Conservation (phyloP, 2,888 invertebrate genomes). For the Noctua janthe region DNA sequence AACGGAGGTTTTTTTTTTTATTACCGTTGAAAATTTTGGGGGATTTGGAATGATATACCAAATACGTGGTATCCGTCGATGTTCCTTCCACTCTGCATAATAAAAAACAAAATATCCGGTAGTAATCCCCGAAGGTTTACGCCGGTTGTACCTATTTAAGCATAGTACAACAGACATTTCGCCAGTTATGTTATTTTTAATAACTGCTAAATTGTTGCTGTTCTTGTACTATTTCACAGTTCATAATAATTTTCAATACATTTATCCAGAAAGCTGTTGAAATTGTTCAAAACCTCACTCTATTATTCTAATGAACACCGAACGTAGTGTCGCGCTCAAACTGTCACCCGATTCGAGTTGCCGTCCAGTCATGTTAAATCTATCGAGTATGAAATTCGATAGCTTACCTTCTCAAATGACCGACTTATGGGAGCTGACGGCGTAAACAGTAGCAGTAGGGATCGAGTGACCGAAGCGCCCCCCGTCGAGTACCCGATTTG, state of each 20-base stretch:
- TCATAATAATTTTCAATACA: not conserved
- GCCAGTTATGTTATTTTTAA: no score
- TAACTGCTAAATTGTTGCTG: no score
- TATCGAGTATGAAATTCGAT: conserved; percentile 83
- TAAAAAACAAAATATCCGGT: no score
- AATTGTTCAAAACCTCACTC: conserved; percentile 17
- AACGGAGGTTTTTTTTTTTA: no score
- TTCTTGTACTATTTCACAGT: no score
- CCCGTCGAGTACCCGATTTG: conserved; percentile 76
- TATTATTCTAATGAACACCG: conserved; percentile 29
- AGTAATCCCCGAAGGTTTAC: no score
- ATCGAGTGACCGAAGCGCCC: conserved; percentile 84
- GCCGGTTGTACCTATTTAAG: no score
- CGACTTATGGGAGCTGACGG: conserved; percentile 74
- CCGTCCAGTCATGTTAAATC: conserved; percentile 77
- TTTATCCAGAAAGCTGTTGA: conserved; percentile 13
- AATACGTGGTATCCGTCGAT: no score
- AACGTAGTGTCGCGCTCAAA: conserved; percentile 60
- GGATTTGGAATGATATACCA: no score
- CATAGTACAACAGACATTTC: no score
- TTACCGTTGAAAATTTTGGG: no score
- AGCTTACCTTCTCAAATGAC: conserved; percentile 74
- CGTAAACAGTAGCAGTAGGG: conserved; percentile 85
- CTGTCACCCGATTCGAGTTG: conserved; percentile 72
- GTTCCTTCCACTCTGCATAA: no score